These are phyloP conservation scores for Hipparchia semele DNA, from an alignment of 2,888 invertebrate genomes.

Conservation along the genomic window DNA sequence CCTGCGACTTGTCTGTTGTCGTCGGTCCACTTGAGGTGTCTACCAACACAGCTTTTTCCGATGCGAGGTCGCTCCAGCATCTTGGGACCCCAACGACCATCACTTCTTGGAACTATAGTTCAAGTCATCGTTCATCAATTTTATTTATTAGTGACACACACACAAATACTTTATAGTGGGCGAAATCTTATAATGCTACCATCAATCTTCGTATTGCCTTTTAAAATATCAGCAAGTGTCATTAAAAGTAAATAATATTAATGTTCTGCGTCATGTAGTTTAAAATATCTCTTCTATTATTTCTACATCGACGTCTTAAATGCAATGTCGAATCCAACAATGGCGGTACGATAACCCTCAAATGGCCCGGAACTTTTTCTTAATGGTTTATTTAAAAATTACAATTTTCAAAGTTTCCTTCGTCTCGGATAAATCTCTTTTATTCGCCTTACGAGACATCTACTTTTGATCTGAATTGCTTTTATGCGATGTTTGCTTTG, in stretches of 20 bases:
- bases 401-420: slow-evolving; percentile 77
- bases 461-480: slow-evolving; percentile 76
- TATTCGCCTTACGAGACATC: slow-evolving; percentile 73
- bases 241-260: not conserved
- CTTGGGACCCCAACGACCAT: no score
- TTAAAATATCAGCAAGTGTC: slow-evolving; percentile 24
- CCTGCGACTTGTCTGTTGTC: no score
- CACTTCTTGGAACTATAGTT: no score
- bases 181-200: not conserved
- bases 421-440: slow-evolving; percentile 72
- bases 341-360: slow-evolving; percentile 76
- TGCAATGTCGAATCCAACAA: slow-evolving; percentile 69
- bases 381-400: slow-evolving; percentile 82
- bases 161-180: not conserved
- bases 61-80: no score
- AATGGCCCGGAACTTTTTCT: slow-evolving; percentile 81
- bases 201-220: slow-evolving; percentile 12
- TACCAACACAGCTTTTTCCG: no score
- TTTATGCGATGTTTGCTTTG: slow-evolving; percentile 79
- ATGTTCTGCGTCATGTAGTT: not conserved
- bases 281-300: slow-evolving; percentile 36
- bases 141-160: no score
- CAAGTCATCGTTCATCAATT: no score
- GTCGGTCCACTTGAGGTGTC: no score
- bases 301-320: slow-evolving; percentile 47